Evolutionary conservation across 2,888 invertebrate species (phyloP).

Genomic region (Drosophila setosimentum): DNA sequence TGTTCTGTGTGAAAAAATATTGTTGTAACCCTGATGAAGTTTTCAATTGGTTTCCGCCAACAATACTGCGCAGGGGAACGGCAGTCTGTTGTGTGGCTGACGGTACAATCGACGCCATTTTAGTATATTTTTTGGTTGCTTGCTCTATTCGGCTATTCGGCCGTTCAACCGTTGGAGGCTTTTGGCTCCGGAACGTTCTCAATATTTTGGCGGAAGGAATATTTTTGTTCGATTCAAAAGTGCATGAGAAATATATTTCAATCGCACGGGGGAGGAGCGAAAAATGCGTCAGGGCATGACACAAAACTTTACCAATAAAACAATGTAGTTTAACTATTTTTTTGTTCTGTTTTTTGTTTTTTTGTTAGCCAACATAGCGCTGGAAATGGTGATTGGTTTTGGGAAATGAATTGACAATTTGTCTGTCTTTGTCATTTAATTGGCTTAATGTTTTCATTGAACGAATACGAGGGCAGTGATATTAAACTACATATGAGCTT

Average conservation of each 20-base stretch:
- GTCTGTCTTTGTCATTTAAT: slow-evolving; percentile 63
- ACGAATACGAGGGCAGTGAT: not conserved
- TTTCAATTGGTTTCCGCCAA: slow-evolving; percentile 73
- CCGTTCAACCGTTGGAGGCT: slow-evolving; percentile 6
- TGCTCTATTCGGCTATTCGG: not conserved
- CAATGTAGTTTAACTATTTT: slow-evolving; percentile 53
- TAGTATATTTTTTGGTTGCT: not conserved
- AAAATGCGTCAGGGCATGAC: slow-evolving; percentile 29
- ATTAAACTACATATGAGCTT: slow-evolving; percentile 24
- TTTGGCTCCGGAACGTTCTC: slow-evolving; percentile 21
- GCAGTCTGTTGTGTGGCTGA: not conserved
- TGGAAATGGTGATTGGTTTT: slow-evolving; percentile 16
- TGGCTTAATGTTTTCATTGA: slow-evolving; percentile 58
- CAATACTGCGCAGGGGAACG: slow-evolving; percentile 24
- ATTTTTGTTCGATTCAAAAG: slow-evolving; percentile 75
- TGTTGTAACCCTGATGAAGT: slow-evolving; percentile 80
- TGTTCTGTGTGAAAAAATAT: slow-evolving; percentile 80
- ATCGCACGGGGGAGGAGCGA: slow-evolving; percentile 11
- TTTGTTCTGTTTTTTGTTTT: not conserved
- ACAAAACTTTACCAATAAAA: slow-evolving; percentile 69
- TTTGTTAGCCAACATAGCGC: slow-evolving; percentile 20
- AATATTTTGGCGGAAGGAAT: slow-evolving; percentile 56
- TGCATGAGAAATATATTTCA: slow-evolving; percentile 75
- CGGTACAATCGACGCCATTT: not conserved
- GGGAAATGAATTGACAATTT: slow-evolving; percentile 52